Base-by-base conservation (phyloP, 2,888 invertebrate species). In the Hipparchia sbordonii region DNA sequence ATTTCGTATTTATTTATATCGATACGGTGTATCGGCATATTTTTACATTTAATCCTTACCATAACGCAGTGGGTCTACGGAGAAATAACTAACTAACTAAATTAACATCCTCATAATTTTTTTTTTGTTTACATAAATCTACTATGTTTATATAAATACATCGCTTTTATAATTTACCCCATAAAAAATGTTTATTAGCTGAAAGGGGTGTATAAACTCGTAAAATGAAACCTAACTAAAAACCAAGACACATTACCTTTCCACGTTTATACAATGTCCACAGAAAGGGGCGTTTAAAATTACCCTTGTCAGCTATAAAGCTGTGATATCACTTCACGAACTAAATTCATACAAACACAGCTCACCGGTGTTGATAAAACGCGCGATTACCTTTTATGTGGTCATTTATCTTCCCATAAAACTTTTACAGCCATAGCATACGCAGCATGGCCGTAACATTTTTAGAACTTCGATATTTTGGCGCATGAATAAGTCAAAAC, bases 401-500 rank as follows among this genome's bases (percentile, higher is more conserved):
- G 69, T 69, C 69, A 69, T 69, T 61, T 69, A 69, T 52, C 48
- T 54, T 48, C 61, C 52, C 69, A 69, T 69, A 69, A 69, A 69
- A 62, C 68, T 68, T 68, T 68, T 46, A 68, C 60, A 60, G 68
- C 51, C 6, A 39, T 45, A 57, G 52, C 67, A 23, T 39, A 13
- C 46, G 9, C 33, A 48, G 59, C 23, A 7, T 51, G 9, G 33
- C 33, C 46, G 51, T 60, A 51, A 48, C 59, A 23, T 60, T 68
- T 62, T 60, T 46, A 67, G 67, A 52, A 67, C 60, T n/a, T 52
- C 61, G 46, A 56, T 62, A 52, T 66, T 48, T 66, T 33, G 66
- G 66, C 69, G 72, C 63, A 67, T 70, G 68, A 71, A 72, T 74
- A 70, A 70, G 67, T 72, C 67, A 72, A 72, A 59, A 4, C 59